phyloP scores from a whole-genome alignment of 2,113 vertebrate genomes.

The Nibea coibor region DNA sequence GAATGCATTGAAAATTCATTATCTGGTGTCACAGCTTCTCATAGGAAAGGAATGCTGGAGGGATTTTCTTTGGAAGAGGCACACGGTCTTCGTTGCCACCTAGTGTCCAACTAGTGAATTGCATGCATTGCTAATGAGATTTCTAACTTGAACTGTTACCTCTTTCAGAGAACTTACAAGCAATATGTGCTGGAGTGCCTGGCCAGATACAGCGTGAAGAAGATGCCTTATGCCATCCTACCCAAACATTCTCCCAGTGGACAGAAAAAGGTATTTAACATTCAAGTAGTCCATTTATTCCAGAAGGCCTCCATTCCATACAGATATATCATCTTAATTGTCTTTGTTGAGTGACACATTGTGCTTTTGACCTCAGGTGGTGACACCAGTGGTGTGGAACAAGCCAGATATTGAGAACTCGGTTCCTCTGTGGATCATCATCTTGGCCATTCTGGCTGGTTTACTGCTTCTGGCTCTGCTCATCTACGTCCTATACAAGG shows the following conservation, averaged over 20 bases:
- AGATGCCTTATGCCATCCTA: slow-evolving; percentile 89
- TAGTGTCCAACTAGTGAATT: slow-evolving; percentile 18
- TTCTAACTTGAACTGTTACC: neutral
- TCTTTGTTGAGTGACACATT: neutral
- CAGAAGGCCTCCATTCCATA: neutral
- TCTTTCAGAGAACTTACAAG: slow-evolving; percentile 84
- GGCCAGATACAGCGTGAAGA: slow-evolving; percentile 85
- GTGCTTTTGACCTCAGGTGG: slow-evolving; percentile 79
- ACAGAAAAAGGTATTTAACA: slow-evolving; percentile 83
- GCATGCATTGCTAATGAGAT: neutral
- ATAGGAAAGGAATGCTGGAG: slow-evolving; percentile 63
- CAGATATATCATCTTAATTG: neutral
- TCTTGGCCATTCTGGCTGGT: slow-evolving; percentile 91
- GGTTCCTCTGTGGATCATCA: slow-evolving; percentile 93
- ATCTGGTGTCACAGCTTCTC: slow-evolving; percentile 61
- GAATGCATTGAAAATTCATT: slow-evolving; percentile 76
- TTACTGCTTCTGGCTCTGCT: slow-evolving; percentile 91
- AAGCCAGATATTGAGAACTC: slow-evolving; percentile 88
- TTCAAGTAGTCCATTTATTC: neutral
- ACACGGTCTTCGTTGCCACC: slow-evolving; percentile 56
- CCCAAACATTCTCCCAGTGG: slow-evolving; percentile 83
- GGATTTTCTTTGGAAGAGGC: neutral
- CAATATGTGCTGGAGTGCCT: slow-evolving; percentile 87
- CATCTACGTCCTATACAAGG: slow-evolving; percentile 94
- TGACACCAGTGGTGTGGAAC: slow-evolving; percentile 89